These are phyloP conservation scores for Pungitius pungitius DNA, from an alignment of 2,113 vertebrate species.

Conservation along the genomic window DNA sequence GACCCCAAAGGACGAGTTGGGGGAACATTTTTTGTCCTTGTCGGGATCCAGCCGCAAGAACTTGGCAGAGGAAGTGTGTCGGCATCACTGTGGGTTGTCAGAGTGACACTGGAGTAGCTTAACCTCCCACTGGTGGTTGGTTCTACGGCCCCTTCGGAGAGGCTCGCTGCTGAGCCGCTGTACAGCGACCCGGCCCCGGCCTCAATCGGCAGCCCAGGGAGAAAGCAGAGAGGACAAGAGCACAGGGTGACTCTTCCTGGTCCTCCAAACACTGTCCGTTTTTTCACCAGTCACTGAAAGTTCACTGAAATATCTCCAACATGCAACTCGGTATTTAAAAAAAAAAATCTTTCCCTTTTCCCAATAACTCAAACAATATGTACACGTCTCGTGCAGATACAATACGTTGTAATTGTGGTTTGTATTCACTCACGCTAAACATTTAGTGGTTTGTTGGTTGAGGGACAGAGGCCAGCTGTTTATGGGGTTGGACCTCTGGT, in stretches of 20 bases:
- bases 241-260: conserved; percentile 55
- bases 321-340: conserved; percentile 8
- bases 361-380: neutral
- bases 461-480: conserved; percentile 19
- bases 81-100: conserved; percentile 66
- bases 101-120: conserved; percentile 68
- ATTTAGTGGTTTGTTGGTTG: conserved; percentile 16
- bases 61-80: conserved; percentile 74
- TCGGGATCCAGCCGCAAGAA: conserved; percentile 54
- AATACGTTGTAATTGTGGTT: neutral
- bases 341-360: too few species aligned
- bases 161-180: conserved; percentile 50
- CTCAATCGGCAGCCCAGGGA: conserved; percentile 57
- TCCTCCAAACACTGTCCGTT: conserved; percentile 25
- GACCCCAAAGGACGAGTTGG: conserved; percentile 65
- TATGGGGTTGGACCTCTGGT: conserved; percentile 15
- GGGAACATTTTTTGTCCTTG: conserved; percentile 72
- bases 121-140: conserved; percentile 69
- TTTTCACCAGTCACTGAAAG: conserved; percentile 31
- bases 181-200: conserved; percentile 50
- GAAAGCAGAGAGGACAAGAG: conserved; percentile 59
- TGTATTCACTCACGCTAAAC: neutral
- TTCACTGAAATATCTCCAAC: conserved; percentile 20
- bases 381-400: neutral
- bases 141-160: conserved; percentile 63